Percentiles rank a stretch among this genome's conserved stretches.
phyloP scores from a whole-genome alignment of 2,888 invertebrate genomes.

The Biston betularia region DNA sequence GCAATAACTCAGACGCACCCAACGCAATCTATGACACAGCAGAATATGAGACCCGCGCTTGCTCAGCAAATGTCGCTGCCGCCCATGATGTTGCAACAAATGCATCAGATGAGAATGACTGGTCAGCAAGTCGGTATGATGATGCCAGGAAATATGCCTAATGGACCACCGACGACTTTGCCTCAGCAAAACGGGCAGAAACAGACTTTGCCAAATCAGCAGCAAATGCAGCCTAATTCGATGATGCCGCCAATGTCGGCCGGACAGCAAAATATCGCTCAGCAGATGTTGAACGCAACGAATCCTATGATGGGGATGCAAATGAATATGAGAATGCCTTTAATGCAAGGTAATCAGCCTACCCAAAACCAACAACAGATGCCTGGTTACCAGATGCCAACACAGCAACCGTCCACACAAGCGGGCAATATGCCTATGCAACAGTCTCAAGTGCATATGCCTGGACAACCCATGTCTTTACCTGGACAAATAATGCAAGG shows the following conservation, averaged over 20 bases:
- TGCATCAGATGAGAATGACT: constrained; percentile 78
- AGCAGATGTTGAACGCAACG: constrained; percentile 64
- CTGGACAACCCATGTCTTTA: constrained; percentile 63
- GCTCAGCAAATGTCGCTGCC: constrained; percentile 68
- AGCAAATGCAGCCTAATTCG: constrained; percentile 47
- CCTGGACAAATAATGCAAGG: constrained; percentile 60
- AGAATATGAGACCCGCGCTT: constrained; percentile 64
- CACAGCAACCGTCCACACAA: constrained; percentile 59
- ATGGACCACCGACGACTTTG: constrained; percentile 58
- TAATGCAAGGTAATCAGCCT: constrained; percentile 57
- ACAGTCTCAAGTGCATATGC: constrained; percentile 57
- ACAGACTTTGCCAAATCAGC: constrained; percentile 66
- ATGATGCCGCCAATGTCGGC: constrained; percentile 69
- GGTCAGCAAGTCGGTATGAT: constrained; percentile 66
- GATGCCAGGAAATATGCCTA: constrained; percentile 61
- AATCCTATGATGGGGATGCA: constrained; percentile 74
- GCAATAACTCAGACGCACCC: constrained; percentile 63
- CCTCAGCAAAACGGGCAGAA: constrained; percentile 69
- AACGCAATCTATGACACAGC: constrained; percentile 66
- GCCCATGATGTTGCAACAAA: constrained; percentile 74
- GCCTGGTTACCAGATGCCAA: constrained; percentile 66
- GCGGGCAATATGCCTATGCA: constrained; percentile 54
- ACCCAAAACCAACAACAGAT: constrained; percentile 59
- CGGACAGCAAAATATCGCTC: constrained; percentile 64
- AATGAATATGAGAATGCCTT: constrained; percentile 78